These are phyloP conservation scores for Nesometra sesokonis DNA, from an alignment of 35 echinoderm and acorn worm species.

Conservation along the genomic window DNA sequence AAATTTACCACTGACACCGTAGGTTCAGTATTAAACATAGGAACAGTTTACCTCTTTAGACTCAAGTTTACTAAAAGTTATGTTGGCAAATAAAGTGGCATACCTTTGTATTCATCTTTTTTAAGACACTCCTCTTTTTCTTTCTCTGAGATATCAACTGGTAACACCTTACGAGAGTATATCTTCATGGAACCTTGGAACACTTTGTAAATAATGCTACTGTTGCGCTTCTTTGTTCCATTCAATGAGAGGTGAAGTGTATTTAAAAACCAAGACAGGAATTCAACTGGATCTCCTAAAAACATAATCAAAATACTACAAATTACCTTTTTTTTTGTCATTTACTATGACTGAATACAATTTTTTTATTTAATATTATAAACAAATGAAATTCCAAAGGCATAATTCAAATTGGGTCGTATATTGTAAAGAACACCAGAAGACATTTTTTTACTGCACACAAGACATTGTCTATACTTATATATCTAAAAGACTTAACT, in stretches of 20 bases:
- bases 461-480: no score
- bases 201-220: slow-evolving; percentile 58
- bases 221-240: slow-evolving; percentile 50
- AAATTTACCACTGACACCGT: no score
- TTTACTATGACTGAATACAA: neutral
- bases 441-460: no score
- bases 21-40: no score
- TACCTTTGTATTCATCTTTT: slow-evolving; percentile 95
- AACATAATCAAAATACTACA: neutral
- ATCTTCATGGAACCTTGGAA: slow-evolving; percentile 90
- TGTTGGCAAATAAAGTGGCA: neutral
- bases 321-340: no score
- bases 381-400: neutral
- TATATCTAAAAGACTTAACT: no score
- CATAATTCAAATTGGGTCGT: no score
- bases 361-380: neutral
- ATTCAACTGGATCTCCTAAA: slow-evolving; percentile 91
- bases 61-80: no score
- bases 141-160: slow-evolving; percentile 65
- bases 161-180: slow-evolving; percentile 72
- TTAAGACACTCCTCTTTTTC: slow-evolving; percentile 52
- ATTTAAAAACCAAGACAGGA: slow-evolving; percentile 95
- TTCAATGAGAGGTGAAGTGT: slow-evolving; percentile 73
- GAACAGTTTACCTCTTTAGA: no score
- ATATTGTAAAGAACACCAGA: no score